These are phyloP conservation scores for Echinometra lucunter DNA, from an alignment of 53 echinoderm and acorn worm genomes.

Conservation along the genomic window DNA sequence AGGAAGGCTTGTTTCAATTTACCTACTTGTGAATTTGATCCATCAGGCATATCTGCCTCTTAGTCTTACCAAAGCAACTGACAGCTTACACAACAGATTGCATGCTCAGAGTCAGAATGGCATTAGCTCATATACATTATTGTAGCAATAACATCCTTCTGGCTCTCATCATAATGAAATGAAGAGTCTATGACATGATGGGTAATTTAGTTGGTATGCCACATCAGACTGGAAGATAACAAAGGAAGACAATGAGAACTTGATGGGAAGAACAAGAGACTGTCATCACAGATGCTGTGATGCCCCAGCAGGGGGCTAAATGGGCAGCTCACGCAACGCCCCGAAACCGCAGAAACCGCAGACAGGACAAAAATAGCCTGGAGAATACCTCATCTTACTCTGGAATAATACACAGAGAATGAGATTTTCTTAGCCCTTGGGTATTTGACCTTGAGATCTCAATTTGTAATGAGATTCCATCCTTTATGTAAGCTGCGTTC, in stretches of 20 bases:
- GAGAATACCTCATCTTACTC: neutral
- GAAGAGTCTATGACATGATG: neutral
- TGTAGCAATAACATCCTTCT: no score
- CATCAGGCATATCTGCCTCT: neutral
- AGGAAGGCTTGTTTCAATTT: neutral
- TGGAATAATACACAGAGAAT: constrained; percentile 5
- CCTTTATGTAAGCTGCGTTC: neutral
- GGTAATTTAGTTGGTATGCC: constrained; percentile 29
- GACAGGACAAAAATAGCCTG: constrained; percentile 17
- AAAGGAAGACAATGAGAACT: neutral
- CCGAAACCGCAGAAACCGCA: constrained; percentile 45
- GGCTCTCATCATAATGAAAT: no score
- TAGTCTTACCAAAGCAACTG: neutral
- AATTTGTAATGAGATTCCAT: neutral
- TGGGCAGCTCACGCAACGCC: constrained; percentile 52
- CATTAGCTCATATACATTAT: no score
- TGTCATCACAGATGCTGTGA: neutral
- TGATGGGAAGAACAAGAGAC: constrained; percentile 16
- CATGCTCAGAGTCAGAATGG: no score
- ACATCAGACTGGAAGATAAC: neutral
- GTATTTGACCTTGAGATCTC: constrained; percentile 5
- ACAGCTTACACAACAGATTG: neutral
- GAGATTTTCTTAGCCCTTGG: neutral
- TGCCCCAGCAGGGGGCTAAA: constrained; percentile 14
- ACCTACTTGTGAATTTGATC: neutral